phyloP scores from a whole-genome alignment of 2,888 invertebrate species.

The Nemapogon koenigi region DNA sequence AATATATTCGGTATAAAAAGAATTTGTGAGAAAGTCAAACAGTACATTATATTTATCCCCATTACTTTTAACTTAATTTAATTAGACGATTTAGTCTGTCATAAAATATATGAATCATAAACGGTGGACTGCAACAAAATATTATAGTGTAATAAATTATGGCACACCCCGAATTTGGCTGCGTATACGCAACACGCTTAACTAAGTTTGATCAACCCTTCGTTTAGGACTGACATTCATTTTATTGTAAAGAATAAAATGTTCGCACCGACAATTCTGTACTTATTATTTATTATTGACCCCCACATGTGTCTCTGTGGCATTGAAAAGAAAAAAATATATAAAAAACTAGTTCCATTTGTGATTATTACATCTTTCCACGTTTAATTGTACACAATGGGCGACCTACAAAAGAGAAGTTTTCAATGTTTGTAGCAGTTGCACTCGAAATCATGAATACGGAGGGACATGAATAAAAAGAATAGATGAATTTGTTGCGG shows the following conservation, averaged over 20 bases:
- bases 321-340: conserved; percentile 52
- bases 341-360: conserved; percentile 32
- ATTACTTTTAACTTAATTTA: conserved; percentile 43
- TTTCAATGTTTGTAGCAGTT: conserved; percentile 49
- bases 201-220: conserved; percentile 53
- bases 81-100: conserved; percentile 48
- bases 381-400: conserved; percentile 61
- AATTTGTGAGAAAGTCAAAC: conserved; percentile 55
- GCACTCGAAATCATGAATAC: conserved; percentile 40
- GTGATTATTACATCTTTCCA: conserved; percentile 61
- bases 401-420: conserved; percentile 47
- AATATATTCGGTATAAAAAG: too few species aligned
- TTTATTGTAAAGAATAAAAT: conserved; percentile 46
- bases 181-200: conserved; percentile 45
- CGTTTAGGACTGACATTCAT: conserved; percentile 54
- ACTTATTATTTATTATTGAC: conserved; percentile 49
- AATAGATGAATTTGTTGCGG: conserved; percentile 43
- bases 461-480: conserved; percentile 23
- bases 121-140: conserved; percentile 55
- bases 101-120: conserved; percentile 49
- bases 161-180: conserved; percentile 56
- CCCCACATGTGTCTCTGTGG: conserved; percentile 47
- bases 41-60: conserved; percentile 47
- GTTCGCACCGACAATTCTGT: conserved; percentile 28
- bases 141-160: conserved; percentile 61